phyloP scores from a whole-genome alignment of 1,140 invertebrate species.

The Drosophila insularis region DNA sequence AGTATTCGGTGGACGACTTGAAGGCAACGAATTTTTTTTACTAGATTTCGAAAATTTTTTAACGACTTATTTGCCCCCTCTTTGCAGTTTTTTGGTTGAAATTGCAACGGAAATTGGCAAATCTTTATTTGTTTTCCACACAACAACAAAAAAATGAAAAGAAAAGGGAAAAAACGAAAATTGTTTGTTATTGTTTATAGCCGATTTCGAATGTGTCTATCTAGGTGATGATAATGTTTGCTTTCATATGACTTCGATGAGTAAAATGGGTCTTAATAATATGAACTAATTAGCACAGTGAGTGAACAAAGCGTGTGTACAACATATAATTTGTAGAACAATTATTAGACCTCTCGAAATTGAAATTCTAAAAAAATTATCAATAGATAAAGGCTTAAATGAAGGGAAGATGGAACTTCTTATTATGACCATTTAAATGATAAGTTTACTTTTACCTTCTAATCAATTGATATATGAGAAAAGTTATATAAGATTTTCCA shows the following conservation, averaged over 20 bases:
- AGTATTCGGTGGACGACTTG: not conserved
- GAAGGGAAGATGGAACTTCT: too few relatives aligned
- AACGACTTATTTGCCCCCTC: conserved; percentile 4
- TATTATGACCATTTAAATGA: too few relatives aligned
- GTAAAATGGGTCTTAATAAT: not conserved
- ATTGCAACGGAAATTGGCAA: conserved; percentile 32
- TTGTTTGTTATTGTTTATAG: conserved; percentile 8
- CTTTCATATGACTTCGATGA: not conserved
- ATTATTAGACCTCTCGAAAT: too few relatives aligned
- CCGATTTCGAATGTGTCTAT: not conserved
- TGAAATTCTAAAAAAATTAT: too few relatives aligned
- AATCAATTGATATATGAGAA: too few relatives aligned
- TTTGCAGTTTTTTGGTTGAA: conserved; percentile 15
- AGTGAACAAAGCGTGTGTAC: too few relatives aligned
- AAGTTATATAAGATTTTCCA: too few relatives aligned
- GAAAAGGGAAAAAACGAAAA: not conserved
- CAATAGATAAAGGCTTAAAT: too few relatives aligned
- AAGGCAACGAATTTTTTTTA: not conserved
- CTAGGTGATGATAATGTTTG: not conserved
- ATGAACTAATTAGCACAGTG: not conserved
- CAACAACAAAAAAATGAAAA: conserved; percentile 11
- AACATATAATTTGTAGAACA: too few relatives aligned
- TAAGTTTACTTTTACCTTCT: too few relatives aligned
- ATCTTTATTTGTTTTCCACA: conserved; percentile 6
- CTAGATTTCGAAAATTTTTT: conserved; percentile 4